A percentile compares a stretch with the other conserved stretches of the same genome.
phyloP scores from a whole-genome alignment of 1,140 invertebrate species.

The Parapsyche elsis region DNA sequence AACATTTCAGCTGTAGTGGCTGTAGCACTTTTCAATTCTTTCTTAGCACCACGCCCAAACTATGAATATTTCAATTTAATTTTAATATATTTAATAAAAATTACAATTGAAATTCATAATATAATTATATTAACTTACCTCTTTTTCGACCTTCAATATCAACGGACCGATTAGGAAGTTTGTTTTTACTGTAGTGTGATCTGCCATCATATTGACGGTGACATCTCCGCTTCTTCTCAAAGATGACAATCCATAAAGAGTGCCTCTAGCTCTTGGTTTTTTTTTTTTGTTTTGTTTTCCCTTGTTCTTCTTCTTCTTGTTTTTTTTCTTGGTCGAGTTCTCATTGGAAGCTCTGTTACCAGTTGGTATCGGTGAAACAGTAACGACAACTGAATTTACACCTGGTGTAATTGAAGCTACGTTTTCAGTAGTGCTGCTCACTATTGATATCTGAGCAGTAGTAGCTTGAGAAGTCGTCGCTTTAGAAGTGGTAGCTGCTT shows the following conservation, averaged over 20 bases:
- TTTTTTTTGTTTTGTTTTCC: conserved; percentile 67
- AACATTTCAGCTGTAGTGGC: conserved; percentile 87
- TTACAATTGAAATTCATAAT: conserved; percentile 10
- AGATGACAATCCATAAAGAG: conserved; percentile 80
- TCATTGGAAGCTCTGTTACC: conserved; percentile 52
- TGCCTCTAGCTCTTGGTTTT: conserved; percentile 77
- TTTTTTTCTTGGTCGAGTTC: conserved; percentile 53
- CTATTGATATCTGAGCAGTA: conserved; percentile 11
- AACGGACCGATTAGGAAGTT: conserved; percentile 83
- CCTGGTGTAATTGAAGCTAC: neutral
- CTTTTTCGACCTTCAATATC: conserved; percentile 83
- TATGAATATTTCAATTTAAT: conserved; percentile 58
- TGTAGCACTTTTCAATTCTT: conserved; percentile 82
- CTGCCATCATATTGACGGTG: conserved; percentile 79
- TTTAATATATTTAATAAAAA: neutral
- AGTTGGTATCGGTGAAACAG: conserved; percentile 59
- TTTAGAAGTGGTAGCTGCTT: conserved; percentile 31
- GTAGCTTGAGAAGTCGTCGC: neutral
- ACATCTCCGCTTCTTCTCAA: conserved; percentile 81
- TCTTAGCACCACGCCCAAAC: conserved; percentile 80
- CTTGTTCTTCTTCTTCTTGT: conserved; percentile 57
- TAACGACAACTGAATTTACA: conserved; percentile 52
- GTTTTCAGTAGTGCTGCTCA: conserved; percentile 28
- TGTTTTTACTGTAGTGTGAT: conserved; percentile 82
- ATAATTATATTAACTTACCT: conserved; percentile 63